Percentiles rank a stretch among this genome's conserved stretches.
Conservation (phyloP, 2,797 vertebrate genomes). For the Antennarius maculatus region DNA sequence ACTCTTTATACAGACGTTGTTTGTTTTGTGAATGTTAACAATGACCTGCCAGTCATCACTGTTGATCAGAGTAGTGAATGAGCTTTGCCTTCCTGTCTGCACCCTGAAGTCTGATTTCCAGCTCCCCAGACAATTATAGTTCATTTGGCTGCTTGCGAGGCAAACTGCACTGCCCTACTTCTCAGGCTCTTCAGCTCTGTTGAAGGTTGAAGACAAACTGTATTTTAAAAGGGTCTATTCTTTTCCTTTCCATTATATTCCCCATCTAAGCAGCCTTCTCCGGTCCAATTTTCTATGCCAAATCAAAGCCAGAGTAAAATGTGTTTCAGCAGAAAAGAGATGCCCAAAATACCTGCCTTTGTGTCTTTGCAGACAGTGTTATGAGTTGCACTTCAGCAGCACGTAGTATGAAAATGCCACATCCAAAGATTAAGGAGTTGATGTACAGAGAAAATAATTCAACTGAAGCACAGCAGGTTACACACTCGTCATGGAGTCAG, state of each 20-base stretch:
- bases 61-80: conserved; percentile 81
- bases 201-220: conserved; percentile 44
- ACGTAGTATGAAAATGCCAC: conserved; percentile 55
- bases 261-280: conserved; percentile 16
- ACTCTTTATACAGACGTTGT: conserved; percentile 51
- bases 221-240: conserved; percentile 37
- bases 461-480: conserved; percentile 37
- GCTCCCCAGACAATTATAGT: conserved; percentile 79
- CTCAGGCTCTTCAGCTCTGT: conserved; percentile 54
- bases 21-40: conserved; percentile 78
- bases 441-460: conserved; percentile 57
- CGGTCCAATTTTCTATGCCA: conserved; percentile 20
- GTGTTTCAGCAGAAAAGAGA: conserved; percentile 36
- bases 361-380: conserved; percentile 49
- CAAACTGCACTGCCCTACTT: conserved; percentile 68
- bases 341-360: conserved; percentile 50
- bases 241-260: conserved; percentile 30
- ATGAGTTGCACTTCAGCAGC: conserved; percentile 47
- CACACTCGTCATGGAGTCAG: conserved; percentile 39
- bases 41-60: conserved; percentile 83
- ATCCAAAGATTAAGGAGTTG: conserved; percentile 61
- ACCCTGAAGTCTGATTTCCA: conserved; percentile 79
- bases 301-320: conserved; percentile 32
- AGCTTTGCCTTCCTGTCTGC: conserved; percentile 69
- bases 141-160: conserved; percentile 78